Evolutionary conservation across 1,140 invertebrate species (phyloP), one percentile per base, ranked within the genome.

Genomic region (Drosophila lini): DNA sequence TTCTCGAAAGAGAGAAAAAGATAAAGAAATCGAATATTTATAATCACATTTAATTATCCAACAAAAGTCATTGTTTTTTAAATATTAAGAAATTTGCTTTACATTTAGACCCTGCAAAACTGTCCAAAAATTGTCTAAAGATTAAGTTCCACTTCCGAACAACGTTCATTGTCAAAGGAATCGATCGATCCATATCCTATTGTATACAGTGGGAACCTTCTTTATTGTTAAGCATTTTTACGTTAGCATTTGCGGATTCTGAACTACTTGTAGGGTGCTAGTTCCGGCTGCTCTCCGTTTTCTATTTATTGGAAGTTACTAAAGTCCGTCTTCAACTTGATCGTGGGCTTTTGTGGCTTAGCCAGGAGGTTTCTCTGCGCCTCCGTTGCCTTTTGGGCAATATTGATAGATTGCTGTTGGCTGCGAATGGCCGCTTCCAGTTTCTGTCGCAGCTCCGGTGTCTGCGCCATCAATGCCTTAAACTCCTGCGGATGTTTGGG

Each of bases 241-340:
- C 25, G 31, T 41, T 58, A 69, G 64, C 64, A 58, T 40, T 70
- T 58, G 55, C 73, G 32, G 40, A 19, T 61, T 38, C 55, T 47
- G 34, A 31, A 56, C 32, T 77, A 58, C 45, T 36, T 55, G n/a
- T 58, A 41, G 41, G 31, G 47, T 16, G 4, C 15, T 48, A 22
- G 10, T 68, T 36, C 53, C 19, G 48, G 28, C 3, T 31, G 11
- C 28, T 32, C 62, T 79, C 74, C 19, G 13, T 13, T 10, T 22
- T 22, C 13, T 6, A 25, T 9, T 53, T 53, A 92, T 64, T 92
- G 91, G 55, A 98, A 99, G 93, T 99, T 98, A 80, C 97, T 98
- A 92, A 99, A 99, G 93, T 98, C 97, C 16, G 97, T 99, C 94
- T 98, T 99, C 47, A 99, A 94, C 93, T 98, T 97, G 81, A 99